A percentile compares a stretch with the other conserved stretches of the same genome.
These are phyloP conservation scores for Panthera uncia DNA, from an alignment of 2,113 vertebrate genomes.

Conservation along the genomic window DNA sequence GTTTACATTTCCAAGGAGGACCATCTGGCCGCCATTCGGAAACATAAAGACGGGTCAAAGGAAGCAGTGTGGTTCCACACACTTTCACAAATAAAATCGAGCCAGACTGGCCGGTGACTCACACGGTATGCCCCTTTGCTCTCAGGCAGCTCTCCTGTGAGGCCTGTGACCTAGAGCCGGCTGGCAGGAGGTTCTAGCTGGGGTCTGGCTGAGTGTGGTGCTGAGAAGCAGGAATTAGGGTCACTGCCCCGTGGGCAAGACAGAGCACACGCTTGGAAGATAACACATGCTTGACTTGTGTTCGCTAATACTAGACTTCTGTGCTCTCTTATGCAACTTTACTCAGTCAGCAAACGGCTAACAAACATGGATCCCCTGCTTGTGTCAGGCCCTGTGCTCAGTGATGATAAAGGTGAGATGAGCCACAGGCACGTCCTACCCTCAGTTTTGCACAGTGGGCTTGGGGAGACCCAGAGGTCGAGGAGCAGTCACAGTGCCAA, in stretches of 20 bases:
- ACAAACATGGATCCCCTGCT: accelerated
- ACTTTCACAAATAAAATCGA: too few relatives aligned
- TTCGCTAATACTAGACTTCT: neutral
- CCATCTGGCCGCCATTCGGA: neutral
- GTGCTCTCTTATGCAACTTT: neutral
- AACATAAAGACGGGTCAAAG: neutral
- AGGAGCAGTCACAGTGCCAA: neutral
- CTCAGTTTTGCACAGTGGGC: accelerated
- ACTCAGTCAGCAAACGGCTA: neutral
- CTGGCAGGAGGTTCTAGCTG: neutral
- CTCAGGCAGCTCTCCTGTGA: neutral
- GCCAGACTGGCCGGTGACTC: neutral
- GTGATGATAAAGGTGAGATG: neutral
- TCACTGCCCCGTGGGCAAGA: neutral
- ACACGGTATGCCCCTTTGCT: neutral
- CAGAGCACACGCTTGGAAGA: too few relatives aligned
- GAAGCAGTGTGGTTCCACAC: neutral
- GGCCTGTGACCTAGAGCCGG: neutral
- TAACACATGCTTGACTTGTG: neutral
- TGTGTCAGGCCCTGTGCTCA: neutral
- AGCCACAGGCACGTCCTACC: neutral
- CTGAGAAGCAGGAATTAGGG: neutral
- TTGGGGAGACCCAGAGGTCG: neutral
- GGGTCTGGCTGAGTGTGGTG: neutral
- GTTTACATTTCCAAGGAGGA: neutral